These are phyloP conservation scores for Telmatochromis brichardi DNA, from an alignment of 2,113 vertebrate species.

Conservation along the genomic window DNA sequence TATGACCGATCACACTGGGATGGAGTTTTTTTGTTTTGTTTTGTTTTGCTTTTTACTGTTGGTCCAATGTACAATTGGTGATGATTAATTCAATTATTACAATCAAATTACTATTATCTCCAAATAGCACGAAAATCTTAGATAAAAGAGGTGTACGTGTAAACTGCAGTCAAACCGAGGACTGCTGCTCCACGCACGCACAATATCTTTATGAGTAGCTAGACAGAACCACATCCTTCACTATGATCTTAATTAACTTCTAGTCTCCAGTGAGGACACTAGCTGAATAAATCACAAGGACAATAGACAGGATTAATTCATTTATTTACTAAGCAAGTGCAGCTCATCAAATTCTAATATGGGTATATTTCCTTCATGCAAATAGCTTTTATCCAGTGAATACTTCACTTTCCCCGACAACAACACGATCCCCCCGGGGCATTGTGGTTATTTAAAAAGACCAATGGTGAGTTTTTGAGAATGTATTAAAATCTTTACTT, in stretches of 20 bases:
- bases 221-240: constrained; percentile 28
- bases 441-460: not conserved
- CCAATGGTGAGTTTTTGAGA: not conserved
- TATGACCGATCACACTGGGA: not conserved
- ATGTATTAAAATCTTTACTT: not conserved
- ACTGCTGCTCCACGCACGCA: not conserved
- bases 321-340: constrained; percentile 59
- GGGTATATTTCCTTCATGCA: constrained; percentile 45
- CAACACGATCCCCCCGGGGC: not conserved
- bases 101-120: not conserved
- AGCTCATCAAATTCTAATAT: constrained; percentile 49
- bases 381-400: constrained; percentile 4
- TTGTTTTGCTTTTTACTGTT: not conserved
- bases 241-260: constrained; percentile 61
- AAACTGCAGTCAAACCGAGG: not conserved
- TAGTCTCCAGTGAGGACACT: constrained; percentile 46
- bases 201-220: constrained; percentile 14
- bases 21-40: rapidly evolving
- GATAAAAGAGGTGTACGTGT: not conserved
- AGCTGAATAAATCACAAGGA: constrained; percentile 62
- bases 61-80: not conserved
- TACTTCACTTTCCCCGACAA: not conserved
- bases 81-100: not conserved
- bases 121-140: not conserved
- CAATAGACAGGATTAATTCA: constrained; percentile 60